Percentiles rank a stretch among this genome's conserved stretches.
phyloP scores from a whole-genome alignment of 2,888 invertebrate genomes.

The Meiosimyza decipiens region DNA sequence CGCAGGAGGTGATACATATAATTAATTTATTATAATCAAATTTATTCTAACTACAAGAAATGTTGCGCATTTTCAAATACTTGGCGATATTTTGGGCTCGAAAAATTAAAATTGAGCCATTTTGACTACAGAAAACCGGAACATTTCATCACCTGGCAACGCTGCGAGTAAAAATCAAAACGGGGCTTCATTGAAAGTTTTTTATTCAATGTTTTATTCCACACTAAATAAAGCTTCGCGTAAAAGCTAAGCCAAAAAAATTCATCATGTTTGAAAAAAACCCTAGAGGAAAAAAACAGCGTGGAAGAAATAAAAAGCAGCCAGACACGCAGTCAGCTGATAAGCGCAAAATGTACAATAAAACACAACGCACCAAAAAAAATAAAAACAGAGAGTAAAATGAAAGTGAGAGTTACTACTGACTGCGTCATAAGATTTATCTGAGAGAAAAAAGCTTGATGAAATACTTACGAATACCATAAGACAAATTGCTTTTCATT shows the following conservation, averaged over 20 bases:
- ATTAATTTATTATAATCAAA: no score
- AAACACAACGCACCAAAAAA: slow-evolving; percentile 31
- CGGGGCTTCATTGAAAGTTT: background rate
- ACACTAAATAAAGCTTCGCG: background rate
- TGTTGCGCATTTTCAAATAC: no score
- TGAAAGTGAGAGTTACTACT: slow-evolving; percentile 45
- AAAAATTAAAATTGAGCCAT: no score
- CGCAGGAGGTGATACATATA: no score
- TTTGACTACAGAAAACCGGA: no score
- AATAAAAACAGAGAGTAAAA: slow-evolving; percentile 35
- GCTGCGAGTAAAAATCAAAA: background rate
- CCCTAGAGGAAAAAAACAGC: background rate
- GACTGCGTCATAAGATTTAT: slow-evolving; percentile 14
- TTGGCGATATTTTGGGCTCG: no score
- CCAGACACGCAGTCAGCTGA: slow-evolving; percentile 33
- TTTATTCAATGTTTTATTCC: no score
- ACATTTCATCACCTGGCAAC: no score
- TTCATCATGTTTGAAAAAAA: slow-evolving; percentile 1
- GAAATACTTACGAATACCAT: background rate
- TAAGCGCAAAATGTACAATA: slow-evolving; percentile 16
- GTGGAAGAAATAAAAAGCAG: slow-evolving; percentile 22
- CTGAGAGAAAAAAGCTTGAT: background rate
- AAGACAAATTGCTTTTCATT: slow-evolving; percentile 4
- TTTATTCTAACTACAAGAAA: no score
- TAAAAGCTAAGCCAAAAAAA: background rate